A percentile compares a stretch with the other conserved stretches of the same genome.
Conservation (phyloP, 2,797 vertebrate species). For the Labeo calbasu region DNA sequence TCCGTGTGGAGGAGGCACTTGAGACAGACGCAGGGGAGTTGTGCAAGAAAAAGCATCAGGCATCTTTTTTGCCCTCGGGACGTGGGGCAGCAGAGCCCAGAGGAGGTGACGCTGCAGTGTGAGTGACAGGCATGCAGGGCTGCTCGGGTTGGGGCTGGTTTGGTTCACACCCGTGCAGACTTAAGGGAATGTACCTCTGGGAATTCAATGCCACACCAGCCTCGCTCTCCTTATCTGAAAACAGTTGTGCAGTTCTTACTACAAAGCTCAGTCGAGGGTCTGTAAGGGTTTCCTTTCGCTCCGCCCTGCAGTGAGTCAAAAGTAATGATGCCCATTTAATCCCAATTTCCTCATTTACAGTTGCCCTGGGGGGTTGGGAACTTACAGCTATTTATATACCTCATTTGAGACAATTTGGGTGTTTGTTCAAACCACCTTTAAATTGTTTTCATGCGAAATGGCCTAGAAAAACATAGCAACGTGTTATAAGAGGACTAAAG, state of each 20-base stretch:
- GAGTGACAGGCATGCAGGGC: conserved; percentile 31
- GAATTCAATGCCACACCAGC: conserved; percentile 35
- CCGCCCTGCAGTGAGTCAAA: conserved; percentile 1
- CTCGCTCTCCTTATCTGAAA: conserved; percentile 43
- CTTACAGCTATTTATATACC: conserved; percentile 34
- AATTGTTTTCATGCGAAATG: neutral
- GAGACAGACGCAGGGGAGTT: conserved; percentile 26
- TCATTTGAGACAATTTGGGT: conserved; percentile 29
- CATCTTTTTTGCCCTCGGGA: conserved; percentile 38
- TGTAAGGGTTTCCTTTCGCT: neutral
- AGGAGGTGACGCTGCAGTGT: conserved; percentile 20
- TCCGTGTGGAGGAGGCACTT: conserved; percentile 24
- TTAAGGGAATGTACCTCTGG: conserved; percentile 31
- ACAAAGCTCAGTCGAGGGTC: conserved; percentile 4
- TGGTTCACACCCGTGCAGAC: conserved; percentile 21
- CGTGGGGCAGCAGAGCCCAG: conserved; percentile 24
- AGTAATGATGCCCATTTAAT: conserved; percentile 39
- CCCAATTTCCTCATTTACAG: conserved; percentile 36
- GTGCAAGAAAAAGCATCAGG: conserved; percentile 39
- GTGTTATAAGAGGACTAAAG: neutral
- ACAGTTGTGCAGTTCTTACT: conserved; percentile 28
- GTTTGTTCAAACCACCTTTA: conserved; percentile 23
- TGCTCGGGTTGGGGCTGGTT: conserved; percentile 41
- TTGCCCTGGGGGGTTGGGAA: neutral
- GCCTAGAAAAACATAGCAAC: neutral